Percentiles rank a stretch among this genome's conserved stretches.
phyloP scores from a whole-genome alignment of 2,888 invertebrate species.

The Harpalus rufipes region DNA sequence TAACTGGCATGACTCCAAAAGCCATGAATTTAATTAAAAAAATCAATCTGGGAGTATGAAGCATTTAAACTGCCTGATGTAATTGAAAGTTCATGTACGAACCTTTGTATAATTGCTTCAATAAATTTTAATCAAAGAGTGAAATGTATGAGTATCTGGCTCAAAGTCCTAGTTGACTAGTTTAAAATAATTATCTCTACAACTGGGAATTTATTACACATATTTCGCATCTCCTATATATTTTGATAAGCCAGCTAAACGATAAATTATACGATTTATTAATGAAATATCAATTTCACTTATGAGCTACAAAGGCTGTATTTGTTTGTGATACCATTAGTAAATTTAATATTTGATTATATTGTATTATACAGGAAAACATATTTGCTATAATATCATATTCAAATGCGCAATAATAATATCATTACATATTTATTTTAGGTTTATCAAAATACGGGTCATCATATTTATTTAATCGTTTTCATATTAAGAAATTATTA shows the following conservation, averaged over 20 bases:
- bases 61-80: slow-evolving; percentile 21
- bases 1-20: slow-evolving; percentile 50
- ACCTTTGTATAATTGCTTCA: slow-evolving; percentile 43
- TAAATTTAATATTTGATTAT: too few relatives aligned
- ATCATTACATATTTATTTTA: too few relatives aligned
- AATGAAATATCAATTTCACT: not conserved
- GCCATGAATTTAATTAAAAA: slow-evolving; percentile 49
- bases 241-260: not conserved
- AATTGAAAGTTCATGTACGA: slow-evolving; percentile 52
- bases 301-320: not conserved
- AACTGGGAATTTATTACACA: not conserved
- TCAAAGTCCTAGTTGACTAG: not conserved
- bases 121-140: slow-evolving; percentile 43
- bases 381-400: too few relatives aligned
- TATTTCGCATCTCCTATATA: not conserved
- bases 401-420: too few relatives aligned
- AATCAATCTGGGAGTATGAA: slow-evolving; percentile 29
- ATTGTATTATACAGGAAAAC: too few relatives aligned
- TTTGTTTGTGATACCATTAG: too few relatives aligned
- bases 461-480: too few relatives aligned
- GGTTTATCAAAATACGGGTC: too few relatives aligned
- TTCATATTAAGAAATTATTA: too few relatives aligned
- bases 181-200: not conserved
- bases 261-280: not conserved
- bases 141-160: not conserved